phyloP scores from a whole-genome alignment of 2,888 invertebrate genomes.

The Limenitis camilla region DNA sequence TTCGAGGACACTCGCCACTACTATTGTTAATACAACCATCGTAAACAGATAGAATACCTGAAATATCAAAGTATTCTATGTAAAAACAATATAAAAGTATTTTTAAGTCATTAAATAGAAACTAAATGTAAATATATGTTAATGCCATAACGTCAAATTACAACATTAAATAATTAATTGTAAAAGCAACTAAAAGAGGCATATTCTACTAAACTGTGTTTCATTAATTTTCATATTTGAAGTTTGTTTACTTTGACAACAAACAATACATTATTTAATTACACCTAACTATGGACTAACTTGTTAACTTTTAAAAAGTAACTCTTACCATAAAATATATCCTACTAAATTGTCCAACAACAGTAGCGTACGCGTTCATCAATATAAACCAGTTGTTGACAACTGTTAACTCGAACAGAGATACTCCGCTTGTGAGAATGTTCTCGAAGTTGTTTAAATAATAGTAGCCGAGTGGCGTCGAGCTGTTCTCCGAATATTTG shows the following conservation, averaged over 20 bases:
- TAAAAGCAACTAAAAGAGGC: too few species aligned
- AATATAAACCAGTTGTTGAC: constrained; percentile 95
- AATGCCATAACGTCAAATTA: too few species aligned
- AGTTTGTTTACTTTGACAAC: too few species aligned
- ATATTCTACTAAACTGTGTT: too few species aligned
- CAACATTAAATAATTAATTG: too few species aligned
- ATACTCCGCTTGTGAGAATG: constrained; percentile 84
- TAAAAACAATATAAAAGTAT: too few species aligned
- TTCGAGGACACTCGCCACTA: constrained; percentile 91
- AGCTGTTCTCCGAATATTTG: constrained; percentile 79
- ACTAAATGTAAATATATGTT: too few species aligned
- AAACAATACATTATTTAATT: too few species aligned
- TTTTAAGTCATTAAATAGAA: too few species aligned
- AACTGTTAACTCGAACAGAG: constrained; percentile 90
- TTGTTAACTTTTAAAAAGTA: background rate
- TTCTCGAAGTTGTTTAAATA: constrained; percentile 91
- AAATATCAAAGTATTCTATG: too few species aligned
- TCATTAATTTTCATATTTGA: too few species aligned
- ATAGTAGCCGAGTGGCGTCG: constrained; percentile 85
- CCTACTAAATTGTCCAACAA: constrained; percentile 81
- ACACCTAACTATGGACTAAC: background rate
- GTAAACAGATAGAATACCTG: constrained; percentile 87
- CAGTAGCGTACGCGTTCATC: constrained; percentile 88
- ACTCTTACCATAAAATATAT: constrained; percentile 86
- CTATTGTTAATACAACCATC: constrained; percentile 93